Evolutionary conservation across 2,888 invertebrate genomes (phyloP), one percentile per base, ranked within the genome.

Genomic region (Gymnocheta viridis): DNA sequence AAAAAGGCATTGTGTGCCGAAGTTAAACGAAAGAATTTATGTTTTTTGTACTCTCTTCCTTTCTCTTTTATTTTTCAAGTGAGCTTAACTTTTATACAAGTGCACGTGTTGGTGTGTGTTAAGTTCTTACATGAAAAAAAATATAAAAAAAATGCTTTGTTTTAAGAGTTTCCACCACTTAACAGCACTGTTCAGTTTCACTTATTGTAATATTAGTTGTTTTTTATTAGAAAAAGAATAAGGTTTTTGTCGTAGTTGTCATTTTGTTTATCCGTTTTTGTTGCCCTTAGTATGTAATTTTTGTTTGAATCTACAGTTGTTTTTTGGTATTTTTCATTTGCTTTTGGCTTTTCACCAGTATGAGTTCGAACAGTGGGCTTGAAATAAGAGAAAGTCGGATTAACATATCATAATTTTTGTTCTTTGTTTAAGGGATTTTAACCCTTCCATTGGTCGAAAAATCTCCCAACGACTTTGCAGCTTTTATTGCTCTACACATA

Each of bases 261-360:
- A 12, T 62, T 24, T 73, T 38, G 22, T 62, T 62, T 17, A 24
- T 56, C 35, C 69, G 67, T 54, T 64, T 35, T 49, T 29, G 32
- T 69, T 77, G 27, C 38, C 7, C 54, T 32, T 41, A 32, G 29
- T 56, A 64, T 78, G 35, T n/a, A 47, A 10, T 41, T 54, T 67
- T 72, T 81, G n/a, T 44, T 47, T 73, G 73, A 73, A 78, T 78
- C 69, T 32, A 84, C 84, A 84, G 81, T 78, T 84, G 77, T 73
- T 58, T 77, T 69, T 49, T 24, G 4, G 2, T 69, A 5, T 49
- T 32, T 67, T 27, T 64, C 2, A 9, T 54, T 64, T 60, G 22
- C 19, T 29, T 60, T 14, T 62, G 49, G 38, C 24, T 32, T 7
- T 47, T 49, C 4, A 6, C 7, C 1, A 47, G 17, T 47, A 19